These are phyloP conservation scores for Turritopsis dohrnii DNA, from an alignment of 30 jellyfish, hydroid and myxozoan species.

Conservation along the genomic window DNA sequence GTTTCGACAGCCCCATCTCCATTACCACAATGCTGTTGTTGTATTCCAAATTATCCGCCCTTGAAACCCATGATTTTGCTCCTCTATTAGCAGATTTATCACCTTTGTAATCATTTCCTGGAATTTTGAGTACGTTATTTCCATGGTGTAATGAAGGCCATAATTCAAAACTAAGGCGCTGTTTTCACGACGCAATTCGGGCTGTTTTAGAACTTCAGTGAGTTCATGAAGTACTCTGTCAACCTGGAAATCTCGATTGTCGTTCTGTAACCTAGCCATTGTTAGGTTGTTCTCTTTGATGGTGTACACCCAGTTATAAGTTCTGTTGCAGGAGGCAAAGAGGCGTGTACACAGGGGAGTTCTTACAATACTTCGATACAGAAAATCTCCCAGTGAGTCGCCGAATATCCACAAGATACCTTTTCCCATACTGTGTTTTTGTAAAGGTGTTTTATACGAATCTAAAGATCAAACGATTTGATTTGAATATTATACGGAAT, in stretches of 20 bases:
- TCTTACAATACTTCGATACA: conserved; percentile 57
- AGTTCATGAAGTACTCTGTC: conserved; percentile 66
- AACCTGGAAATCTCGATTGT: conserved; percentile 68
- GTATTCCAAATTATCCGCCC: conserved; percentile 93
- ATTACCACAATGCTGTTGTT: conserved; percentile 82
- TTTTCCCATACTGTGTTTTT: conserved; percentile 28
- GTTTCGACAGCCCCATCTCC: conserved; percentile 86
- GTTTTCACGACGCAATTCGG: conserved; percentile 56
- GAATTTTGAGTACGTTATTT: conserved; percentile 44
- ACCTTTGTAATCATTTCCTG: conserved; percentile 42
- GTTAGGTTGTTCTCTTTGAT: conserved; percentile 54
- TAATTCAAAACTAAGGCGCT: conserved; percentile 64
- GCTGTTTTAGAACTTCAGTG: conserved; percentile 49
- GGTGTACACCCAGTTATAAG: conserved; percentile 91
- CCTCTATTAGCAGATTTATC: conserved; percentile 51
- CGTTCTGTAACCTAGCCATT: conserved; percentile 63
- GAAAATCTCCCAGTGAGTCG: conserved; percentile 91
- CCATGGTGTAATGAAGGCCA: conserved; percentile 90
- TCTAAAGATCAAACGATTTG: conserved; percentile 14
- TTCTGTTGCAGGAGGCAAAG: conserved; percentile 62
- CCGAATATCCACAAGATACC: conserved; percentile 94
- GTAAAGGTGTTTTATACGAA: conserved; percentile 10
- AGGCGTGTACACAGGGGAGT: conserved; percentile 61
- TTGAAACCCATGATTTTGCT: conserved; percentile 48
- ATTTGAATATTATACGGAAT: too few species aligned